These are phyloP conservation scores for Moxostoma hubbsi DNA, from an alignment of 2,797 vertebrate species.

Conservation along the genomic window DNA sequence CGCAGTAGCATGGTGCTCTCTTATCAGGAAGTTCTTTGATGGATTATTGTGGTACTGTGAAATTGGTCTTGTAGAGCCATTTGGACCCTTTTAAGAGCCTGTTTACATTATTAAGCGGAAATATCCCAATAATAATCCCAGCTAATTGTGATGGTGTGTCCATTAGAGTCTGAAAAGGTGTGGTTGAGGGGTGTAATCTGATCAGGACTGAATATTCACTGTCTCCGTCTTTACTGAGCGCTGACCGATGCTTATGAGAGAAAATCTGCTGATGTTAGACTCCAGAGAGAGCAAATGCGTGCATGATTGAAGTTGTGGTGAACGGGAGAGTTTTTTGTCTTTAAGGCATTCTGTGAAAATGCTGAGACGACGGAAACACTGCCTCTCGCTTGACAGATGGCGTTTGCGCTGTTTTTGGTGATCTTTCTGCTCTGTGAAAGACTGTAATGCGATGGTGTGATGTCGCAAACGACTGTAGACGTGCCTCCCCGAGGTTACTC, in stretches of 20 bases:
- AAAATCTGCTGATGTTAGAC: conserved; percentile 79
- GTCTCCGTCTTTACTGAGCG: conserved; percentile 74
- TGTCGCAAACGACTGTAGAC: neutral
- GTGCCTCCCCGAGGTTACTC: neutral
- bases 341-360: conserved; percentile 79
- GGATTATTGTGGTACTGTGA: conserved; percentile 24
- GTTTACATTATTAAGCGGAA: conserved; percentile 48
- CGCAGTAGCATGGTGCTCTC: too few relatives aligned
- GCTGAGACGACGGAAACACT: conserved; percentile 79
- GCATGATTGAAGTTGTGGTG: conserved; percentile 44
- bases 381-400: conserved; percentile 79
- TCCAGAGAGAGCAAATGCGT: conserved; percentile 66
- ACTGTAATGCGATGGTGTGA: neutral
- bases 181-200: conserved; percentile 57
- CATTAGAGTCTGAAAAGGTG: conserved; percentile 49
- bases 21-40: conserved; percentile 18
- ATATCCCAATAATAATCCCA: conserved; percentile 39
- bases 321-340: conserved; percentile 81
- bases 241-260: conserved; percentile 81
- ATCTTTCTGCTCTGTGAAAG: neutral
- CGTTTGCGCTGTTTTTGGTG: conserved; percentile 60
- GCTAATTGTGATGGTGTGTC: conserved; percentile 51
- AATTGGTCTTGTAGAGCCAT: conserved; percentile 19
- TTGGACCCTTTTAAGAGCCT: conserved; percentile 48
- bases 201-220: conserved; percentile 50